Conservation (phyloP, 2,888 invertebrate species). For the Spialia ferax region DNA sequence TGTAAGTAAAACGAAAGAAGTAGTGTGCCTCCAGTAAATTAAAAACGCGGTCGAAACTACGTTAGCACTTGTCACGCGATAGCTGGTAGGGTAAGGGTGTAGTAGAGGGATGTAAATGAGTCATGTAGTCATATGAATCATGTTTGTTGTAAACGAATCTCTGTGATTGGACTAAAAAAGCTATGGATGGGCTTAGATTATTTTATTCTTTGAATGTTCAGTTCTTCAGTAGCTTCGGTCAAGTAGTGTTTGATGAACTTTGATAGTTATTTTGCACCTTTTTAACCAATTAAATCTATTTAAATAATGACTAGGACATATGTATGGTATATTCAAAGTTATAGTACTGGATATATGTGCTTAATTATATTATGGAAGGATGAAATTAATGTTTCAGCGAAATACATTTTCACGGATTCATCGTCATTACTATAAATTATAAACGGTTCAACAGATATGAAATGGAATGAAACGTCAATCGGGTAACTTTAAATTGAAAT, state of each 20-base stretch:
- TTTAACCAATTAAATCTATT: too few species aligned
- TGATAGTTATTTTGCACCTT: too few species aligned
- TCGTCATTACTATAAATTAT: constrained; percentile 30
- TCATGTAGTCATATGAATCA: not conserved
- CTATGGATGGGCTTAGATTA: too few species aligned
- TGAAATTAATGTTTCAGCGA: constrained; percentile 2
- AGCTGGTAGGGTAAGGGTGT: not conserved
- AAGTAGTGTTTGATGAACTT: too few species aligned
- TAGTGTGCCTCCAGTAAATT: not conserved
- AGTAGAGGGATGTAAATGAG: not conserved
- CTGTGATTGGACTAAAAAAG: not conserved
- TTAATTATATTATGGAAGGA: not conserved
- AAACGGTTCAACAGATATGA: constrained; percentile 20
- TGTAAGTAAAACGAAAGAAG: not conserved
- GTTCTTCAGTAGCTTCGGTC: too few species aligned
- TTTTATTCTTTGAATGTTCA: too few species aligned
- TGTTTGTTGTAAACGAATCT: not conserved
- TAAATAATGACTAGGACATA: too few species aligned
- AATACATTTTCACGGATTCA: constrained; percentile 22
- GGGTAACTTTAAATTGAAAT: constrained; percentile 35
- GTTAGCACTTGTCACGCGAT: not conserved
- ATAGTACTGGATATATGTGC: not conserved
- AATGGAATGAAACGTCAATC: constrained; percentile 35
- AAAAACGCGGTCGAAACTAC: not conserved
- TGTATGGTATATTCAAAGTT: not conserved